Percentiles rank a stretch among this genome's conserved stretches.
These are phyloP conservation scores for Pseudopleuronectes americanus DNA, from an alignment of 2,797 vertebrate genomes.

Conservation along the genomic window DNA sequence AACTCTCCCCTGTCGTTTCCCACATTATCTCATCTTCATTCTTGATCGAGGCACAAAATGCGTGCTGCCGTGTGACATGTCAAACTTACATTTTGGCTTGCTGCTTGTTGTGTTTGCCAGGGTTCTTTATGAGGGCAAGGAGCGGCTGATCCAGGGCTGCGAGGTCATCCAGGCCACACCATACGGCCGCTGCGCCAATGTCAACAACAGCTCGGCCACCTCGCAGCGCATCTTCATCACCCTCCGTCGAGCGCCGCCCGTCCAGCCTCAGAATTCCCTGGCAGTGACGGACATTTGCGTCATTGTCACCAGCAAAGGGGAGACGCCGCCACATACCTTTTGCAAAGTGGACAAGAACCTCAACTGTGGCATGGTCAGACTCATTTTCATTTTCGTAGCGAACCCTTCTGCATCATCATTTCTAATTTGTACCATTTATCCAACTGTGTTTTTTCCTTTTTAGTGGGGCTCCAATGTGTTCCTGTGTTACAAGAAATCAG, in stretches of 20 bases:
- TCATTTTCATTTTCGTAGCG: neutral
- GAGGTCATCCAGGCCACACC: conserved; percentile 97
- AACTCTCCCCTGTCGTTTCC: neutral
- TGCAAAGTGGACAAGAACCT: conserved; percentile 99
- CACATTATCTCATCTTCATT: neutral
- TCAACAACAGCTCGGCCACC: conserved; percentile 96
- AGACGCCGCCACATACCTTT: conserved; percentile 96
- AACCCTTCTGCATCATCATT: rapidly evolving
- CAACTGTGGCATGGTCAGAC: conserved; percentile 95
- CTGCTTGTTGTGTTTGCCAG: conserved; percentile 69
- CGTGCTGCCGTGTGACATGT: neutral
- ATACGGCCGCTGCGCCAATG: conserved; percentile 97
- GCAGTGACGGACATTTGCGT: conserved; percentile 97
- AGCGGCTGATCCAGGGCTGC: conserved; percentile 93
- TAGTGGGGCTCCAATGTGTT: conserved; percentile 99
- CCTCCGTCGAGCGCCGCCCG: conserved; percentile 85
- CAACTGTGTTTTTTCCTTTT: conserved; percentile 58
- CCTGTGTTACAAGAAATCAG: conserved; percentile 98
- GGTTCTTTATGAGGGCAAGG: conserved; percentile 96
- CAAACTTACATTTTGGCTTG: rapidly evolving
- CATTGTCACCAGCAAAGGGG: conserved; percentile 96
- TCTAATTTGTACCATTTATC: rapidly evolving
- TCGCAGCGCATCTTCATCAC: conserved; percentile 98
- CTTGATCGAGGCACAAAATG: neutral
- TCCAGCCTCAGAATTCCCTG: conserved; percentile 93